Conservation (phyloP, 37 sponge, comb jelly and placozoan species). For the Beroe ovata region DNA sequence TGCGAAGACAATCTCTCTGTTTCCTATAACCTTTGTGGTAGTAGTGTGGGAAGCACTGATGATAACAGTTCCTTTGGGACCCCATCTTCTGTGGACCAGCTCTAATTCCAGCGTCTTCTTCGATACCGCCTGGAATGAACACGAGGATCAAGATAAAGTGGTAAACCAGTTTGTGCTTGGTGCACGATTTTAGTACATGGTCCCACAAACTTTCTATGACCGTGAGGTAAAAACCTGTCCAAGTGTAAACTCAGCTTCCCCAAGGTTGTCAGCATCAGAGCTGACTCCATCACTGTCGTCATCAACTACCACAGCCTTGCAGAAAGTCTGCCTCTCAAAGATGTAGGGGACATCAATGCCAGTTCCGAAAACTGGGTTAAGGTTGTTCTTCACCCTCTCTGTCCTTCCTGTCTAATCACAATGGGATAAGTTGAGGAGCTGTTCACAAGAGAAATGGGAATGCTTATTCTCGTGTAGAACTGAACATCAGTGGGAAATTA, state of each 20-base stretch:
- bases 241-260: conserved; percentile 57
- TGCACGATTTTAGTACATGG: no score
- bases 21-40: conserved; percentile 37
- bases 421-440: no score
- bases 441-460: no score
- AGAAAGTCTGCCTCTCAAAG: conserved; percentile 66
- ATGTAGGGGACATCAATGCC: conserved; percentile 42
- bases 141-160: no score
- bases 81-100: conserved; percentile 16
- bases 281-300: conserved; percentile 53
- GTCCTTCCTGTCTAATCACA: conserved; percentile 29
- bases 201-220: no score
- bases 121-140: conserved; percentile 13
- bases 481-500: no score
- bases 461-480: no score
- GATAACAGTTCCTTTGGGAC: conserved; percentile 5
- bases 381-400: conserved; percentile 54
- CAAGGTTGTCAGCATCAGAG: conserved; percentile 31
- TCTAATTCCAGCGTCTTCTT: conserved; percentile 58
- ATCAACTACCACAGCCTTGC: conserved; percentile 50
- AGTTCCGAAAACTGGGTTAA: conserved; percentile 63
- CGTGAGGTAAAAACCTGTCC: conserved; percentile 34
- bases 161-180: no score
- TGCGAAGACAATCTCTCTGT: no score
- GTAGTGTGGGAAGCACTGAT: conserved; percentile 42